phyloP scores from a whole-genome alignment of 2,113 vertebrate genomes.

The Parus major region DNA sequence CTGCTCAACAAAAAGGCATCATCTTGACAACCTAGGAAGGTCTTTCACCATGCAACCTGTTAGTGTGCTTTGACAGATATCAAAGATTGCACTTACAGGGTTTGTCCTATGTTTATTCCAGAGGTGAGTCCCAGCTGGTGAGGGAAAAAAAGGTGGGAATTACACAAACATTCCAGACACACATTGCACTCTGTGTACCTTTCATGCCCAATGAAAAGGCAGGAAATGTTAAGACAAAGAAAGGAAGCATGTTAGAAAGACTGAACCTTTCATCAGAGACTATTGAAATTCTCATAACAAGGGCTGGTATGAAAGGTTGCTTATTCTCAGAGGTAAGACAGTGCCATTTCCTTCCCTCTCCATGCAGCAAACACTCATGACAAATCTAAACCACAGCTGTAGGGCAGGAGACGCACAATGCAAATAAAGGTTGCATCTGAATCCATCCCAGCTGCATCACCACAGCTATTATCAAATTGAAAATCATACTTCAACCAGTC shows the following conservation, averaged over 20 bases:
- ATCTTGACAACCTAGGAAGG: background rate
- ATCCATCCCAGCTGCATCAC: background rate
- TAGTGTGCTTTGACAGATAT: background rate
- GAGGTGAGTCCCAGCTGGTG: background rate
- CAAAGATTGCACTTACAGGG: background rate
- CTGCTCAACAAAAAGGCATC: background rate
- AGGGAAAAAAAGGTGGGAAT: background rate
- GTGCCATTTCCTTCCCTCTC: slow-evolving; percentile 62
- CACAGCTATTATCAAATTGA: background rate
- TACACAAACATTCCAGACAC: slow-evolving; percentile 43
- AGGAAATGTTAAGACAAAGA: slow-evolving; percentile 74
- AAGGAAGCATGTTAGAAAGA: slow-evolving; percentile 69
- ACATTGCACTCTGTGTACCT: background rate
- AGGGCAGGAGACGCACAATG: slow-evolving; percentile 41
- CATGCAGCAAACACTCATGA: slow-evolving; percentile 12
- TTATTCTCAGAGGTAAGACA: slow-evolving; percentile 54
- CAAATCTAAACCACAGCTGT: slow-evolving; percentile 48
- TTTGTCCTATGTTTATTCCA: background rate
- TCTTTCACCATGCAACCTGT: background rate
- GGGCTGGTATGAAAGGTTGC: slow-evolving; percentile 2
- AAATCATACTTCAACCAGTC: background rate
- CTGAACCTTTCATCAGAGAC: slow-evolving; percentile 53
- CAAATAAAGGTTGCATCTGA: slow-evolving; percentile 50
- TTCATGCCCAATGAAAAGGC: slow-evolving; percentile 56
- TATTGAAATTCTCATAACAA: slow-evolving; percentile 61